These are phyloP conservation scores for Coluber constrictor DNA, from an alignment of 2,797 vertebrate species.

Conservation along the genomic window DNA sequence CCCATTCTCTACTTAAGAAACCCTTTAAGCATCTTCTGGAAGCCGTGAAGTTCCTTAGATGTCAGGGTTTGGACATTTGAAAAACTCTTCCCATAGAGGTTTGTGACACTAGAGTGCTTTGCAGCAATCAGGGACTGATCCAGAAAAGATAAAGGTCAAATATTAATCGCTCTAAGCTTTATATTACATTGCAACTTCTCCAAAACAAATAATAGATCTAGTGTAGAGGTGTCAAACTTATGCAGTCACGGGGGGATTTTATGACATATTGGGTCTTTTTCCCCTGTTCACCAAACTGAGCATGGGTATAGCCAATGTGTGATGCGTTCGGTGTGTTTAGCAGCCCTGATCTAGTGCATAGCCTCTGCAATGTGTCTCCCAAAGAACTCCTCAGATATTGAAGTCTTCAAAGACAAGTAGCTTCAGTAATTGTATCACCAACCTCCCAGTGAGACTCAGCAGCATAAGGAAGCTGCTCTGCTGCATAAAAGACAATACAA, in stretches of 20 bases:
- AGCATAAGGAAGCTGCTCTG: not conserved
- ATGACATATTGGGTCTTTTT: no score
- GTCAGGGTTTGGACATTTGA: not conserved
- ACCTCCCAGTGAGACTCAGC: not conserved
- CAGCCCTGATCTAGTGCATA: not conserved
- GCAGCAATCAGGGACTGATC: not conserved
- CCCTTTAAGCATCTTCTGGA: not conserved
- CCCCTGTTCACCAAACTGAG: no score
- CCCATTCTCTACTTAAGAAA: not conserved
- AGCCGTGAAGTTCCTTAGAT: not conserved
- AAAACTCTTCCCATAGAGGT: not conserved
- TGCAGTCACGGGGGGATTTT: no score
- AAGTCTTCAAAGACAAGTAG: not conserved
- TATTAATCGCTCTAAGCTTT: not conserved
- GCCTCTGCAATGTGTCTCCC: not conserved
- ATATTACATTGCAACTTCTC: not conserved
- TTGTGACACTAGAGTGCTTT: not conserved
- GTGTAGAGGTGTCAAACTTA: no score
- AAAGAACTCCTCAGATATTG: not conserved
- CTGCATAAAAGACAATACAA: not conserved
- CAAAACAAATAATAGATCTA: not conserved
- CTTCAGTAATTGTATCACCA: not conserved
- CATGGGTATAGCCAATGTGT: no score
- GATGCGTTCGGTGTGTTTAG: no score
- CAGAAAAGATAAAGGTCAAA: not conserved